Evolutionary conservation across 2,797 vertebrate species (phyloP).

Genomic region (Scyliorhinus canicula): DNA sequence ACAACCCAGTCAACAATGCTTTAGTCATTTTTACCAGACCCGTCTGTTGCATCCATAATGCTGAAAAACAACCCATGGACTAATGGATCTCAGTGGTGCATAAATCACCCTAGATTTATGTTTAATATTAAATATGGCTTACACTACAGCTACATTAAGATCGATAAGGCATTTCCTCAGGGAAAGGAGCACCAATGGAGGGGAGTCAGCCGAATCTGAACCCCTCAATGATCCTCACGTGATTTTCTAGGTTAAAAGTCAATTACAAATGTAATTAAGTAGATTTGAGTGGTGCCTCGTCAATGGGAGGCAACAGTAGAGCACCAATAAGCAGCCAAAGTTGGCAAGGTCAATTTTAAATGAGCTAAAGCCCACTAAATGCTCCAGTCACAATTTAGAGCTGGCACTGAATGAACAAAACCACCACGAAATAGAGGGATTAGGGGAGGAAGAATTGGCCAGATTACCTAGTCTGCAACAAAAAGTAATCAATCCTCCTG

Average conservation of each 20-base stretch:
- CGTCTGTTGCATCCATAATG: too few species aligned
- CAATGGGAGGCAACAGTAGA: neutral
- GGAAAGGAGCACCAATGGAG: neutral
- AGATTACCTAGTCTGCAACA: neutral
- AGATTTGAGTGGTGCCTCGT: neutral
- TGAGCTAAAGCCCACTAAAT: neutral
- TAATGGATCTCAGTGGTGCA: neutral
- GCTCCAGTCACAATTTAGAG: neutral
- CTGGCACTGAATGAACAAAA: neutral
- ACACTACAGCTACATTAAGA: neutral
- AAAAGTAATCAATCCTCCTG: neutral
- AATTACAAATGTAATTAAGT: too few species aligned
- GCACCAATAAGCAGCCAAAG: neutral
- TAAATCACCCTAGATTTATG: neutral
- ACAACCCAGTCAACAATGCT: too few species aligned
- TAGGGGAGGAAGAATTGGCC: neutral
- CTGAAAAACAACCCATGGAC: neutral
- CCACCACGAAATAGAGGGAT: neutral
- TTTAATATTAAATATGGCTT: neutral
- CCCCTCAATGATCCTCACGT: too few species aligned
- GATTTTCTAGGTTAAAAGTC: too few species aligned
- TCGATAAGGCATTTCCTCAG: neutral
- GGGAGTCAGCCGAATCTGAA: too few species aligned
- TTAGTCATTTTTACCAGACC: neutral
- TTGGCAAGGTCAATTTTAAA: neutral